Conservation (phyloP, 2,797 vertebrate species). For the Macroramphosus scolopax region DNA sequence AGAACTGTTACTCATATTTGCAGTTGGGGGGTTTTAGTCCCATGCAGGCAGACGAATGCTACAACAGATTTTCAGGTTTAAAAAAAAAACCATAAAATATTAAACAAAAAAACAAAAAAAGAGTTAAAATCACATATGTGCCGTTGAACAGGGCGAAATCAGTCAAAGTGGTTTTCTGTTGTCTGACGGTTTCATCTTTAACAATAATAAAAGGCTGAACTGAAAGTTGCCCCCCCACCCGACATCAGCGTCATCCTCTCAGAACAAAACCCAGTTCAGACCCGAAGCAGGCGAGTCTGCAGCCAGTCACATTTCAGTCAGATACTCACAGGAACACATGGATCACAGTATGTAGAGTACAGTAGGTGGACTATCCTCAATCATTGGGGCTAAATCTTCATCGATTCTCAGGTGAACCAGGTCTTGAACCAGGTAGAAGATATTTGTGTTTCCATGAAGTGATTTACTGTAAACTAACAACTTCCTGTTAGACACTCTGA, state of each 20-base stretch:
- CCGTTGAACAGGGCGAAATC: constrained; percentile 48
- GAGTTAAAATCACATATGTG: constrained; percentile 71
- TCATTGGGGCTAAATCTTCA: no score
- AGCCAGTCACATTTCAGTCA: constrained; percentile 55
- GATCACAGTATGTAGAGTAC: constrained; percentile 70
- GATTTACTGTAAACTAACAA: constrained; percentile 58
- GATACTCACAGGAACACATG: constrained; percentile 36
- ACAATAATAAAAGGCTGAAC: constrained; percentile 25
- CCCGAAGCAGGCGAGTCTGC: no score
- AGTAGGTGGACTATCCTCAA: no score
- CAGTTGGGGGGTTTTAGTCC: constrained; percentile 42
- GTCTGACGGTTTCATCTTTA: constrained; percentile 35
- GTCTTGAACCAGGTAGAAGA: constrained; percentile 31
- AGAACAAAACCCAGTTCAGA: no score
- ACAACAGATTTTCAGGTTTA: constrained; percentile 56
- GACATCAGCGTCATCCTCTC: no score
- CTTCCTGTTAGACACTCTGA: constrained; percentile 50
- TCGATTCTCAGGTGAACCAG: no score
- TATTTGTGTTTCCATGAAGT: constrained; percentile 22
- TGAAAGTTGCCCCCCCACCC: no score
- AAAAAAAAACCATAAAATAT: constrained; percentile 32
- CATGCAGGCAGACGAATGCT: constrained; percentile 42
- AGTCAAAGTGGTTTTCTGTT: no score
- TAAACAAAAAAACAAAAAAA: constrained; percentile 47
- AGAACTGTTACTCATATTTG: constrained; percentile 43